Percentiles rank a stretch among this genome's conserved stretches.
Conservation (phyloP, 2,113 vertebrate genomes). For the Mastomys coucha region DNA sequence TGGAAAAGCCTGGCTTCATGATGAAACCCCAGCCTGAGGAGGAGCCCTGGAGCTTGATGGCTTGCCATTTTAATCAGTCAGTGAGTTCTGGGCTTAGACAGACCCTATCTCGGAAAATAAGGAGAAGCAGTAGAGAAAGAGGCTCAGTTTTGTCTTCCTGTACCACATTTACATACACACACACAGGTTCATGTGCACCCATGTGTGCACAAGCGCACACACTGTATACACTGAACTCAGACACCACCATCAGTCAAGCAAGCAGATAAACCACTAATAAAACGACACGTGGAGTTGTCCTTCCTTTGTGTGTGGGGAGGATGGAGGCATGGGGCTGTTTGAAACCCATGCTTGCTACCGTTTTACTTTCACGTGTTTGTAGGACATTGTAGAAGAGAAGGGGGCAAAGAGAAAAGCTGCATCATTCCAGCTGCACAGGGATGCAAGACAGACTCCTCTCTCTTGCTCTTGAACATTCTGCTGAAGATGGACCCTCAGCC, state of each 20-base stretch:
- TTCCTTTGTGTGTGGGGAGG: neutral
- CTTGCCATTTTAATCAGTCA: neutral
- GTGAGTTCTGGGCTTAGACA: neutral
- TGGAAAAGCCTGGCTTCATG: neutral
- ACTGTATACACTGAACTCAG: neutral
- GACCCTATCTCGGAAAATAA: neutral
- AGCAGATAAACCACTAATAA: neutral
- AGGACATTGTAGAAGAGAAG: no score
- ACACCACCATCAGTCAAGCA: neutral
- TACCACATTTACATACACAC: neutral
- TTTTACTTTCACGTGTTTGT: neutral
- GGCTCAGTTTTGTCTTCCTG: neutral
- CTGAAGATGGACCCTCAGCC: slow-evolving; percentile 38
- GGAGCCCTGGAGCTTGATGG: neutral
- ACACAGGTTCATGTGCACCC: neutral
- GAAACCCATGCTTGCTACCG: neutral
- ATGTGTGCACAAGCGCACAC: neutral
- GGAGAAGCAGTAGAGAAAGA: neutral
- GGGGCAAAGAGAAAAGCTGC: neutral
- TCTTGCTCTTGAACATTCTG: neutral
- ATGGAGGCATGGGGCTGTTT: neutral
- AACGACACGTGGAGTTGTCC: neutral
- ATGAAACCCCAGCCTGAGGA: neutral
- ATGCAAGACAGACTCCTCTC: neutral
- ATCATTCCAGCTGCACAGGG: neutral